Conservation (phyloP, 2,888 invertebrate species). For the Callyntrura sp. region DNA sequence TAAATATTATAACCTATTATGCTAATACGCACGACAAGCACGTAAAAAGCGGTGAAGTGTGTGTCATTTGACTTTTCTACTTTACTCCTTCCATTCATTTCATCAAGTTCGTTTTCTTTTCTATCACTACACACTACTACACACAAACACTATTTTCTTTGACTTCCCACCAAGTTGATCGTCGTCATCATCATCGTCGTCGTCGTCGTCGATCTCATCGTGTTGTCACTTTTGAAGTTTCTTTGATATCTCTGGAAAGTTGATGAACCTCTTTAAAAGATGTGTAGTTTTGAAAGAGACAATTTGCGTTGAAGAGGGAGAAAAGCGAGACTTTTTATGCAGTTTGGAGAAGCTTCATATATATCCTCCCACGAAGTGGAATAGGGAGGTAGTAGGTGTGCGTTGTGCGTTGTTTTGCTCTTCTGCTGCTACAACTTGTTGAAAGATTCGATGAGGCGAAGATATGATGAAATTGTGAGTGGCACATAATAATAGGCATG, state of each 20-base stretch:
- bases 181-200: too few species aligned
- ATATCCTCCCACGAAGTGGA: neutral
- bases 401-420: neutral
- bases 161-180: slow-evolving; percentile 1
- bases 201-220: neutral
- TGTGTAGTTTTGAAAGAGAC: slow-evolving; percentile 1
- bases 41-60: slow-evolving; percentile 39
- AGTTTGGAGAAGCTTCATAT: neutral
- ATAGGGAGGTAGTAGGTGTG: too few species aligned
- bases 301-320: slow-evolving; percentile 1
- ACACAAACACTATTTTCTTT: too few species aligned
- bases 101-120: neutral
- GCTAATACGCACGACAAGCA: slow-evolving; percentile 25
- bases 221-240: slow-evolving; percentile 11
- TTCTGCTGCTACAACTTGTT: slow-evolving; percentile 57
- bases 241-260: slow-evolving; percentile 47
- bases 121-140: too few species aligned
- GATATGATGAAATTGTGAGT: slow-evolving; percentile 30
- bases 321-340: neutral
- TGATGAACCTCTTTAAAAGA: slow-evolving; percentile 47
- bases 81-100: slow-evolving; percentile 15
- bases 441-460: slow-evolving; percentile 42
- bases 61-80: slow-evolving; percentile 17
- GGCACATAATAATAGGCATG: neutral
- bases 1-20: slow-evolving; percentile 35